Evolutionary conservation across 2,888 invertebrate genomes (phyloP).

Genomic region (Harpalus rufipes): DNA sequence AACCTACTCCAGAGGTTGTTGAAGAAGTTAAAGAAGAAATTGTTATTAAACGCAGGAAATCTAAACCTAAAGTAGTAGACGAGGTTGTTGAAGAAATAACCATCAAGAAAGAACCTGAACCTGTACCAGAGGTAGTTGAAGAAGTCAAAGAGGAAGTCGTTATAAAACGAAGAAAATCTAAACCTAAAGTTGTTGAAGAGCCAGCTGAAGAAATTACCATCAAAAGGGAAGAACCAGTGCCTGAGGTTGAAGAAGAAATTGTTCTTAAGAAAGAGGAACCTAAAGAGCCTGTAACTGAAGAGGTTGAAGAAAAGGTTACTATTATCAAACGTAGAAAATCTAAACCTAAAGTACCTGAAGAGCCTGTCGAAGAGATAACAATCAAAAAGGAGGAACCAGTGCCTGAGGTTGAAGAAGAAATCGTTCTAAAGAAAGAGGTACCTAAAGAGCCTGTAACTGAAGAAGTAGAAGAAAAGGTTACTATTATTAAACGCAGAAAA

Average conservation of each 20-base stretch:
- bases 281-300: constrained; percentile 68
- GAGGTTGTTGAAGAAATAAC: constrained; percentile 82
- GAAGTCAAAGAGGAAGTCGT: constrained; percentile 80
- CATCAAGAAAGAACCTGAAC: constrained; percentile 85
- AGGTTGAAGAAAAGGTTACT: constrained; percentile 71
- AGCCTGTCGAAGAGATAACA: constrained; percentile 70
- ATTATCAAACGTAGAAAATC: constrained; percentile 72
- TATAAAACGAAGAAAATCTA: constrained; percentile 78
- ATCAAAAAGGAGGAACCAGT: constrained; percentile 75
- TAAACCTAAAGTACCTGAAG: constrained; percentile 72
- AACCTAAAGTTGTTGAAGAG: constrained; percentile 77
- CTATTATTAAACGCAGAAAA: constrained; percentile 72
- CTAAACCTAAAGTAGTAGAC: constrained; percentile 77
- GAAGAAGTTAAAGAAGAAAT: constrained; percentile 78
- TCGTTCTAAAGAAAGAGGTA: constrained; percentile 72
- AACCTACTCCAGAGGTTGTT: constrained; percentile 80
- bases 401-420: constrained; percentile 71
- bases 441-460: constrained; percentile 68
- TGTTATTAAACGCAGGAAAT: constrained; percentile 78
- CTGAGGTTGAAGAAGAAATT: constrained; percentile 71
- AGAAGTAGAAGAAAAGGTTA: constrained; percentile 71
- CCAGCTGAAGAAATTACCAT: constrained; percentile 84
- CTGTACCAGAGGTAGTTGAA: constrained; percentile 82
- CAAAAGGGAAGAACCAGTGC: constrained; percentile 80
- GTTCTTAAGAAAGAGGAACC: constrained; percentile 70